A percentile compares a stretch with the other conserved stretches of the same genome.
Evolutionary conservation across 2,113 vertebrate species (phyloP).

Genomic region (Casuarius casuarius): DNA sequence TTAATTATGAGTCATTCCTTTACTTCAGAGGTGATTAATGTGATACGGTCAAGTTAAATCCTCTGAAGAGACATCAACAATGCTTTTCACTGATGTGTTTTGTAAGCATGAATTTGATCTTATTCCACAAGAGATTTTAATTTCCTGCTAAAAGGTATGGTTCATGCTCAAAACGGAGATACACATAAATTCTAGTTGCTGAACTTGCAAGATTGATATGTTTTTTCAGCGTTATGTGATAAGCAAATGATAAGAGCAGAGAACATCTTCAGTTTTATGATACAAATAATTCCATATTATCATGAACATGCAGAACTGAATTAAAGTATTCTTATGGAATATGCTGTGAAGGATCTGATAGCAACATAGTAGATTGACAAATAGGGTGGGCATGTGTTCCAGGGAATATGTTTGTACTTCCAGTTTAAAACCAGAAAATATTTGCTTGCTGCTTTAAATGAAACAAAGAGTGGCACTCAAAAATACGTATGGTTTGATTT

Average conservation of each 20-base stretch:
- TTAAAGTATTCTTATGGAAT: background rate
- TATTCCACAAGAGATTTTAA: constrained; percentile 61
- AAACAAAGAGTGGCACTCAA: background rate
- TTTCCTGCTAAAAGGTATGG: constrained; percentile 64
- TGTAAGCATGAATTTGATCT: constrained; percentile 41
- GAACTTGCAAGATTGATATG: background rate
- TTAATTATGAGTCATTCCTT: constrained; percentile 51
- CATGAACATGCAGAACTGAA: background rate
- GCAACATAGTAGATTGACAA: background rate
- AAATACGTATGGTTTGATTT: background rate
- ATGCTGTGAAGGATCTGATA: background rate
- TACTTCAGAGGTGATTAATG: constrained; percentile 60
- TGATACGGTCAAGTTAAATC: constrained; percentile 4
- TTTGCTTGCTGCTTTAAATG: background rate
- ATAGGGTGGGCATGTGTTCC: background rate
- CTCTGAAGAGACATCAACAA: constrained; percentile 6
- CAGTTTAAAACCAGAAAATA: background rate
- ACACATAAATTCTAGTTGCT: background rate
- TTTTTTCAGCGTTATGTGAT: constrained; percentile 22
- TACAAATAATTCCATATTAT: constrained; percentile 14
- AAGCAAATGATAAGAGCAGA: constrained; percentile 17
- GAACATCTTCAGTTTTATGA: constrained; percentile 17
- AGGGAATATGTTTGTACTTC: background rate
- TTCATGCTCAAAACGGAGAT: constrained; percentile 38
- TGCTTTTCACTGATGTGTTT: constrained; percentile 29